Percentiles rank a stretch among this genome's conserved stretches.
Evolutionary conservation across 2,888 invertebrate genomes (phyloP).

Genomic region (Platycheirus rosarum): DNA sequence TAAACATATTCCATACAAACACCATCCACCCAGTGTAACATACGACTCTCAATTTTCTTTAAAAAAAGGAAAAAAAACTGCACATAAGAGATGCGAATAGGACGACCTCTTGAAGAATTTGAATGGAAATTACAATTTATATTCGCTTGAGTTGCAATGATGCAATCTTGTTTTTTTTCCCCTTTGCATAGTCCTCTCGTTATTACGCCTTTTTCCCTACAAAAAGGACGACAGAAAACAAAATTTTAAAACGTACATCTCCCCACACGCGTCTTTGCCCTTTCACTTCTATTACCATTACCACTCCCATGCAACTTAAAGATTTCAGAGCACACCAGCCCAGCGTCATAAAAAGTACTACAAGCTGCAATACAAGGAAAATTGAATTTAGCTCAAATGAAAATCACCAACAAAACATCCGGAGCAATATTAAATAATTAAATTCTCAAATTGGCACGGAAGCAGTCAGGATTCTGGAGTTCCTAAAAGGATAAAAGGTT

Average conservation of each 20-base stretch:
- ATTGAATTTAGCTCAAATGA: slow-evolving; percentile 55
- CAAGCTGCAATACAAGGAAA: slow-evolving; percentile 16
- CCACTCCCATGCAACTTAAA: slow-evolving; percentile 1
- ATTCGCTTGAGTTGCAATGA: slow-evolving; percentile 54
- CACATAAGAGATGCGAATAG: slow-evolving; percentile 27
- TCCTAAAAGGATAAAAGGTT: background rate
- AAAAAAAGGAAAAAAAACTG: slow-evolving; percentile 7
- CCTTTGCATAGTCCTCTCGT: background rate
- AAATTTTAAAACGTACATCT: background rate
- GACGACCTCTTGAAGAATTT: slow-evolving; percentile 63
- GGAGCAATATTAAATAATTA: slow-evolving; percentile 46
- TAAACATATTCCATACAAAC: slow-evolving; percentile 6
- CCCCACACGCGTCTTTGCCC: slow-evolving; percentile 3
- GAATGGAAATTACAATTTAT: slow-evolving; percentile 69
- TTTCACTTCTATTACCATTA: background rate
- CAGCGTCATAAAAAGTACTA: background rate
- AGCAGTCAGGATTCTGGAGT: background rate
- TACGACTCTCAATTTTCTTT: background rate
- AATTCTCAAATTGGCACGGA: slow-evolving; percentile 20
- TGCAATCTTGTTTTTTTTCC: slow-evolving; percentile 42
- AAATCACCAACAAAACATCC: slow-evolving; percentile 17
- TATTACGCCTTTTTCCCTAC: slow-evolving; percentile 3
- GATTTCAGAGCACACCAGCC: slow-evolving; percentile 9
- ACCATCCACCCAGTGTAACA: background rate
- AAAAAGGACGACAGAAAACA: background rate